phyloP scores from a whole-genome alignment of 2,888 invertebrate genomes.

The Microplitis manilae region DNA sequence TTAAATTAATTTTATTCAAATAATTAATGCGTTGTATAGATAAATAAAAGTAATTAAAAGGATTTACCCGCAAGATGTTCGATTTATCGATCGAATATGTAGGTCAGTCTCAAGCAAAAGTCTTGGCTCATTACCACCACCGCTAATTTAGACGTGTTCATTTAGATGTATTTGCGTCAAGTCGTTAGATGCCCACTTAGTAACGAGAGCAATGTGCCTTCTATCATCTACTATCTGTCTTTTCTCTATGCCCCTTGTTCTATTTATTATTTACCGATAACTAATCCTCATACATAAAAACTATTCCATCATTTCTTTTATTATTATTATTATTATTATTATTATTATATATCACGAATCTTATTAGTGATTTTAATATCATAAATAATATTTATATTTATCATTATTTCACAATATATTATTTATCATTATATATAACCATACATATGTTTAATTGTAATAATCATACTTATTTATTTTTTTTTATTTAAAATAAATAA shows the following conservation, averaged over 20 bases:
- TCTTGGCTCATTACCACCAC: slow-evolving; percentile 53
- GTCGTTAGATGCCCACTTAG: slow-evolving; percentile 54
- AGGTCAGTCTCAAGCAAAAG: slow-evolving; percentile 42
- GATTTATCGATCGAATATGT: slow-evolving; percentile 46
- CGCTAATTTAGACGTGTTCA: slow-evolving; percentile 63
- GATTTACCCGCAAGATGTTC: slow-evolving; percentile 38
- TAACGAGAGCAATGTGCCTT: slow-evolving; percentile 44
- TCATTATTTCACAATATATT: neutral
- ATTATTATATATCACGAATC: no score
- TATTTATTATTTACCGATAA: slow-evolving; percentile 25
- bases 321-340: neutral
- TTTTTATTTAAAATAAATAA: neutral
- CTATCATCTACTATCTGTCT: slow-evolving; percentile 36
- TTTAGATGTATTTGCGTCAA: slow-evolving; percentile 56
- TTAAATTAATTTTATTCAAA: neutral
- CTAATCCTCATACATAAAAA: slow-evolving; percentile 11
- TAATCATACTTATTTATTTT: neutral
- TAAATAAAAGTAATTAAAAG: neutral
- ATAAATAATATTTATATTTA: neutral
- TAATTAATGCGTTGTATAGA: neutral
- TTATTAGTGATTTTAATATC: neutral
- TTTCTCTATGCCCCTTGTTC: slow-evolving; percentile 24
- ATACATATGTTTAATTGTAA: neutral
- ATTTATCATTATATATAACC: neutral
- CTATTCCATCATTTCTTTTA: neutral